These are phyloP conservation scores for Pelvicachromis taeniatus DNA, from an alignment of 2,113 vertebrate genomes.

Conservation along the genomic window DNA sequence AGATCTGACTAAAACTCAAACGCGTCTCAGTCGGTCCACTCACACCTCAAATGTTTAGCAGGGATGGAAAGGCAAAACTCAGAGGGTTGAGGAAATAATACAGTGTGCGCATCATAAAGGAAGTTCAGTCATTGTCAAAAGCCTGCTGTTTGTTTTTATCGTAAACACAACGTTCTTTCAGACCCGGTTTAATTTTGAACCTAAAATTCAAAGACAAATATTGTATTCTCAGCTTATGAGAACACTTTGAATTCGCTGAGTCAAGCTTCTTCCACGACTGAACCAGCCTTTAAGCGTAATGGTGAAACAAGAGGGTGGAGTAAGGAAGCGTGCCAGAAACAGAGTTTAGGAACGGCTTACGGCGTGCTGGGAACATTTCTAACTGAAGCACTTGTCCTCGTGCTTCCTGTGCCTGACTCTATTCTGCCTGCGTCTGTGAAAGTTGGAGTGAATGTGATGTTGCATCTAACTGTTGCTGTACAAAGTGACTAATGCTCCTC, in stretches of 20 bases:
- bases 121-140: constrained; percentile 35
- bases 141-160: background rate
- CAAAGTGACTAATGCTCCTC: background rate
- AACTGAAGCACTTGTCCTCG: background rate
- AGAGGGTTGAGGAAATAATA: background rate
- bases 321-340: constrained; percentile 52
- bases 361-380: background rate
- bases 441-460: background rate
- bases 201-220: background rate
- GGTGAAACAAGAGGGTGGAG: constrained; percentile 26
- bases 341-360: constrained; percentile 23
- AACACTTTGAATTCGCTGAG: background rate
- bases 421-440: background rate
- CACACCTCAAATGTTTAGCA: background rate
- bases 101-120: background rate
- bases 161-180: background rate
- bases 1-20: background rate
- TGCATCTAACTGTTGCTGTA: background rate
- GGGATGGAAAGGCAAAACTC: background rate
- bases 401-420: background rate
- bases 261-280: constrained; percentile 19
- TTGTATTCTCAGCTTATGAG: background rate
- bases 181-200: background rate
- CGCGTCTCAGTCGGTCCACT: background rate
- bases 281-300: background rate